Evolutionary conservation across 2,888 invertebrate genomes (phyloP), one percentile per base, ranked within the genome.

Genomic region (Apomyelois bistriatella): DNA sequence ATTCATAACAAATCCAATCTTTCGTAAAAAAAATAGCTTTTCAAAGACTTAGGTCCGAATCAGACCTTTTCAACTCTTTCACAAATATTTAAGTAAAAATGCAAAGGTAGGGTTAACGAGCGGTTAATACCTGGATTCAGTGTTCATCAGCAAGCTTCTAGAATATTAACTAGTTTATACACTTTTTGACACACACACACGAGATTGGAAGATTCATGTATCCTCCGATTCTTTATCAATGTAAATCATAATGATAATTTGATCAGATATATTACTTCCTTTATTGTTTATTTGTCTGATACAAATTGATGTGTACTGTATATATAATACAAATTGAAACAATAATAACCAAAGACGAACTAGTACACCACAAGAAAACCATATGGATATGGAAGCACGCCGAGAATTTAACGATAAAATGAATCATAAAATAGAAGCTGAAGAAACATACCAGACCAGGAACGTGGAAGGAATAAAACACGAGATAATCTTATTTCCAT

Each of bases 351-450:
- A n/a, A n/a, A n/a, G n/a, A n/a, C n/a, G n/a, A n/a, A n/a, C n/a
- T n/a, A n/a, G n/a, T n/a, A 22, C 22, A 22, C 22, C 3, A 22
- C 3, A 22, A 22, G 5, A 5, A 22, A 5, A 22, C 22, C 22
- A 22, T 22, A 22, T 22, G 22, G 1, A 43, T 22, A 46, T 60
- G 59, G 35, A 58, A 53, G 55, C 59, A 61, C 56, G 65, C 53
- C 49, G 53, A 53, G 61, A 66, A 63, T 69, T 68, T 76, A 70
- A 73, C 68, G 68, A 69, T 63, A 70, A 66, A 58, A 63, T 60
- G 59, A 61, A 57, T 60, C 66, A 59, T 74, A 73, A 70, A 68
- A 64, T 50, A 55, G 52, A 53, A 62, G 58, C 60, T 37, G 60
- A 54, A 54, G 60, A 64, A 57, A 64, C 58, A 66, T 62, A 61